Evolutionary conservation across 2,797 vertebrate species (phyloP).

Genomic region (Smutsia gigantea): DNA sequence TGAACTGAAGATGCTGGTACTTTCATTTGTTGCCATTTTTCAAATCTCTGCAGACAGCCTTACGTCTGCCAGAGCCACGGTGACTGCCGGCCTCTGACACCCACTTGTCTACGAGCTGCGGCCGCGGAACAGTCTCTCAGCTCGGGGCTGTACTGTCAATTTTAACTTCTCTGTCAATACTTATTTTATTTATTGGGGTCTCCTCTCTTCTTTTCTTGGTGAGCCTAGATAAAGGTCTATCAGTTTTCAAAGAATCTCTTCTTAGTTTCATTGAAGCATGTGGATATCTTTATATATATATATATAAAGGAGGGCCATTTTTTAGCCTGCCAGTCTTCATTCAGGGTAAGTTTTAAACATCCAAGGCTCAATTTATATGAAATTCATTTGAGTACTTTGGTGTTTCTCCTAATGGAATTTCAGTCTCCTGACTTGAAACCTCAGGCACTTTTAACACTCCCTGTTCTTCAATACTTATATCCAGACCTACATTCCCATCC

Average conservation of each 20-base stretch:
- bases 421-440: background rate
- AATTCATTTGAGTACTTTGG: background rate
- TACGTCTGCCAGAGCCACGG: too few relatives aligned
- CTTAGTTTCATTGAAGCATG: background rate
- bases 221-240: background rate
- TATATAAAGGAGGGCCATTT: background rate
- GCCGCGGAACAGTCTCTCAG: too few relatives aligned
- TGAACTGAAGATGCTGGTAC: too few relatives aligned
- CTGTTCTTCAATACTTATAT: background rate
- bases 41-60: too few relatives aligned
- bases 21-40: too few relatives aligned
- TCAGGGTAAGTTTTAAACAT: background rate
- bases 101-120: too few relatives aligned
- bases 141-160: background rate
- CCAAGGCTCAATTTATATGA: background rate
- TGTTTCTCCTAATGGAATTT: background rate
- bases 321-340: background rate
- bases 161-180: background rate
- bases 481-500: background rate
- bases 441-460: fast-evolving
- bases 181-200: too few relatives aligned
- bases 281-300: background rate
- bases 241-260: background rate
- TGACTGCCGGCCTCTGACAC: too few relatives aligned
- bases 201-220: background rate